phyloP scores from a whole-genome alignment of 2,888 invertebrate species.

The Chamaedrilus cognettii region DNA sequence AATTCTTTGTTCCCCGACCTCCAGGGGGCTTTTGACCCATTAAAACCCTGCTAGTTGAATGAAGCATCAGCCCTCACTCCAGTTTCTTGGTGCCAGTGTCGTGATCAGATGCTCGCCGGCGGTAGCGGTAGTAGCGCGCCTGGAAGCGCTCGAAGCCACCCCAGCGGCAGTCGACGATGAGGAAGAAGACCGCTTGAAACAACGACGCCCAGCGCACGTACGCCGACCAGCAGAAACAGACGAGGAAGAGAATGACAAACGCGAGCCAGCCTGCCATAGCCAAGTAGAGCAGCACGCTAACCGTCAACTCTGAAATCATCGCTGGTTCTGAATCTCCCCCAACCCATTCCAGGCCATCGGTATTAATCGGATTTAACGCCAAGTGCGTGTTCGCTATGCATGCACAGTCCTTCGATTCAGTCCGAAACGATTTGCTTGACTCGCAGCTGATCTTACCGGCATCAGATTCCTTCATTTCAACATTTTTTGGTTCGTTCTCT shows the following conservation, averaged over 20 bases:
- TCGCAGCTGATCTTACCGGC: no score
- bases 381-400: no score
- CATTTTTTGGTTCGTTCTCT: neutral
- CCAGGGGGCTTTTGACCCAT: no score
- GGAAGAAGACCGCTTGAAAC: neutral
- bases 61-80: no score
- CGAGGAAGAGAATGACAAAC: neutral
- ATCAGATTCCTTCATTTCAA: neutral
- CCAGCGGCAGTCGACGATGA: neutral
- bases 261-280: neutral
- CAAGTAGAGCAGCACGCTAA: neutral
- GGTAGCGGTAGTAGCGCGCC: neutral
- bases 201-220: neutral
- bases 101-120: neutral
- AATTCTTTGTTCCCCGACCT: no score
- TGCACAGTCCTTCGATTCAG: neutral
- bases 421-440: no score
- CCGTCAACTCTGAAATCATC: neutral
- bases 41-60: no score
- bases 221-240: neutral
- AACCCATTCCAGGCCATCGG: no score
- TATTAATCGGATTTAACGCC: no score
- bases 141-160: constrained; percentile 4
- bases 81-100: no score
- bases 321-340: no score